phyloP scores from a whole-genome alignment of 2,113 vertebrate species.

The Mastomys natalensis region DNA sequence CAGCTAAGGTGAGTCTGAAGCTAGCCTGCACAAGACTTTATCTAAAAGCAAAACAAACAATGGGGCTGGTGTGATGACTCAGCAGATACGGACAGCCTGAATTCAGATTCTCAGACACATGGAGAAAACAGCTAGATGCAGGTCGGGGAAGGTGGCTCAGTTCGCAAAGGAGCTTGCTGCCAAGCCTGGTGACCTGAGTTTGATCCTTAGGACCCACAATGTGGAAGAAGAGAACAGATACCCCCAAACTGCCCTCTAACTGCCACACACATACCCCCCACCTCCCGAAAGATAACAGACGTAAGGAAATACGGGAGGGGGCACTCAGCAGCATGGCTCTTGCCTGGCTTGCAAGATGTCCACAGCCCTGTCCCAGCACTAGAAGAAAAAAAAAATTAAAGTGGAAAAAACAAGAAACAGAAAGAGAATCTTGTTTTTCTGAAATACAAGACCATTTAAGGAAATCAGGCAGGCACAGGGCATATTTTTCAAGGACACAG shows the following conservation, averaged over 20 bases:
- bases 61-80: not conserved
- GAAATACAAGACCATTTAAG: conserved; percentile 77
- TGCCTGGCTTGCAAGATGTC: not conserved
- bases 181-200: not conserved
- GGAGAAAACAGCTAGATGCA: not conserved
- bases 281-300: not conserved
- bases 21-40: not conserved
- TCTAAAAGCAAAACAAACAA: not conserved
- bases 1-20: not conserved
- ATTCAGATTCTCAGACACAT: not conserved
- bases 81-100: not conserved
- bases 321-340: accelerated
- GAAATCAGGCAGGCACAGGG: conserved; percentile 54
- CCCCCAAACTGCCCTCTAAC: not conserved
- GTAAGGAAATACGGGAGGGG: not conserved
- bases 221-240: not conserved
- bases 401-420: conserved; percentile 52
- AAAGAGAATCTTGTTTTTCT: conserved; percentile 48
- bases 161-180: not conserved
- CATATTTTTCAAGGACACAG: conserved; percentile 63
- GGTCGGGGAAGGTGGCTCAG: not conserved
- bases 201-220: not conserved
- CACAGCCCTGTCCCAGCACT: not conserved
- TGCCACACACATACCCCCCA: not conserved
- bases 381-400: not conserved